Base-by-base conservation (phyloP, 2,113 vertebrate species). In the Diphyllodes magnificus region DNA sequence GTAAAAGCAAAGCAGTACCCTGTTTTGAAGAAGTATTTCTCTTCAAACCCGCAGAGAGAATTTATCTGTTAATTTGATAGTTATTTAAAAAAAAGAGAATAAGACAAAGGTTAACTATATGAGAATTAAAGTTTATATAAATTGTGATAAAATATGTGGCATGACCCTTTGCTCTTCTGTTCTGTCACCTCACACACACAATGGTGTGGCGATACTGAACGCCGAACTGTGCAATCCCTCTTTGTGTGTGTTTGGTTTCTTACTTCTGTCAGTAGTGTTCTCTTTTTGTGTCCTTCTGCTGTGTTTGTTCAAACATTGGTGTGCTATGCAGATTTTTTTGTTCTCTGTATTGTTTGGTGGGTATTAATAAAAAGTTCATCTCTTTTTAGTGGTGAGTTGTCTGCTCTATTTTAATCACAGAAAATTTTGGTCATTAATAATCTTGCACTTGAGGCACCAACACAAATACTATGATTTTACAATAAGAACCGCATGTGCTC, bases 131-230 rank as follows among this genome's bases (percentile, higher is more conserved):
- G 18, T 61, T 40, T 82, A 1, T 75, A 47, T 73, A 37, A 16
- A 23, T 69, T 11, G 17, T 7, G 1, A 40, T 65, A 37, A 63
- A 90, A n/a, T 42, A 37, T 1, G 18, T 37, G 39, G 53, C 69
- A 77, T 1, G 3, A 44, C 33, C 31, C 7, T 16, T 49, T 60
- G 40, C 53, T 76, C 16, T 61, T 68, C n/a, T 31, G 23, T 70
- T 63, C 19, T 20, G 33, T 65, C 64, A 76, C 37, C 8, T 80
- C 27, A 3, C 9, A 2, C 49, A 28, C 23, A 10, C 28, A n/a
- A 10, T 0, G 0, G 0, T 28, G 10, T 61, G 35, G n/a, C 4
- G 1, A 49, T 47, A 7, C 64, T 17, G 42, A 89, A 70, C 0
- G 4, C 64, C 10, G 0, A 70, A 49, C 53, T 82, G 60, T 82